A percentile compares a stretch with the other conserved stretches of the same genome.
phyloP scores from a whole-genome alignment of 2,797 vertebrate genomes.

The Pseudomugil gertrudae region DNA sequence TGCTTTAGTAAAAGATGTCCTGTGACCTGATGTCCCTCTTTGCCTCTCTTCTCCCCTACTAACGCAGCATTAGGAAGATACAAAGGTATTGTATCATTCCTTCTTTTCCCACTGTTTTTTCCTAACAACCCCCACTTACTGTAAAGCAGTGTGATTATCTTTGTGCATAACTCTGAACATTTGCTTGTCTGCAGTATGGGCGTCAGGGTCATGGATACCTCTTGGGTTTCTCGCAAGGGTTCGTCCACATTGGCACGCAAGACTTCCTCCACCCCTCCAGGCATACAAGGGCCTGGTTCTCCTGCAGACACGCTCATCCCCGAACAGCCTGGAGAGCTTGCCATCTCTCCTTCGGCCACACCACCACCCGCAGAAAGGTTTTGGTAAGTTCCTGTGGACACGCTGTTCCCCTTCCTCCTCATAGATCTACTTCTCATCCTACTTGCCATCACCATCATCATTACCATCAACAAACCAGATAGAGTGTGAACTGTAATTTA shows the following conservation, averaged over 20 bases:
- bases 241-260: constrained; percentile 87
- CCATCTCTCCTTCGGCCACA: constrained; percentile 82
- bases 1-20: constrained; percentile 34
- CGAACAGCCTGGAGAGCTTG: constrained; percentile 87
- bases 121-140: constrained; percentile 6
- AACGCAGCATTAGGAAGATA: constrained; percentile 99
- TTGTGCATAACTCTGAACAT: constrained; percentile 20
- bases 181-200: constrained; percentile 88
- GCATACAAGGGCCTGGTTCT: constrained; percentile 86
- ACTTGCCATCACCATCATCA: constrained; percentile 46
- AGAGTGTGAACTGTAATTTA: constrained; percentile 28
- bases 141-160: background rate
- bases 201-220: constrained; percentile 98
- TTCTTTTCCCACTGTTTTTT: constrained; percentile 35
- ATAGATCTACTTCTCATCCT: constrained; percentile 26
- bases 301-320: constrained; percentile 87
- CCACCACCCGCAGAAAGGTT: constrained; percentile 85
- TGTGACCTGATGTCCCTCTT: constrained; percentile 65
- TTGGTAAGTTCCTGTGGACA: constrained; percentile 85
- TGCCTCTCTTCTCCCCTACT: constrained; percentile 77
- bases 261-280: constrained; percentile 87
- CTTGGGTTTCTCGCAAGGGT: constrained; percentile 96
- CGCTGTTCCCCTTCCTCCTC: constrained; percentile 14
- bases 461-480: constrained; percentile 42
- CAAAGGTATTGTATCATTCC: constrained; percentile 91